Evolutionary conservation across 1,140 invertebrate species (phyloP), one percentile per base, ranked within the genome.

Genomic region (Anastrepha ludens): DNA sequence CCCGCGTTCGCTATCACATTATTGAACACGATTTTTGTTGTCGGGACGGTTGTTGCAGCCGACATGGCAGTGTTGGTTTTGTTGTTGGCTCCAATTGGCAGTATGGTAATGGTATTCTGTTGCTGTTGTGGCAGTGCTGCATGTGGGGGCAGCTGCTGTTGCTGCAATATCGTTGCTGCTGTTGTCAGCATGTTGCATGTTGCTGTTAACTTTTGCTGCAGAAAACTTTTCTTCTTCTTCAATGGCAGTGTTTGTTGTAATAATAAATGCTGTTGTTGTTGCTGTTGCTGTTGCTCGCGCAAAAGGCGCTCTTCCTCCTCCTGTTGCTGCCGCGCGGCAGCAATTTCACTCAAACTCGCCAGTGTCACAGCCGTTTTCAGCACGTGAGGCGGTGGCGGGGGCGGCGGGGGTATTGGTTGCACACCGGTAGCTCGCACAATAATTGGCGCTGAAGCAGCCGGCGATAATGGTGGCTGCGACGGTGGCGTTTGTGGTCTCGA

Each of bases 331-430:
- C 89, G 91, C 17, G 90, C 91, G 55, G 91, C 90, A 67, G 91
- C 90, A 86, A 92, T 92, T 87, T 92, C 91, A 88, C 91, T 91
- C 86, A 92, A 87, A 70, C 87, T 92, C 88, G 91, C 91, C 88
- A 92, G 89, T 85, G 91, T 92, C 70, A 93, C 92, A 47, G 91
- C 92, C 78, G 92, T 92, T 86, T 93, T 92, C 0, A 93, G 88
- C 55, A 93, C 90, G 89, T 93, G 91, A 50, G 91, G 90, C 60
- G 92, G 90, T 70, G 91, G 90, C 15, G 91, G 89, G 11, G 91
- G 89, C 17, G 44, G 8, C 64, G 29, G 0, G 20, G 64, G 3
- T 17, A 20, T 67, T 29, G 8, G n/a, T 67, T 86, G 62, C 87
- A 86, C 59, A 50, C 67, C 70, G 13, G 88, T 44, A 86, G 88